Percentiles rank a stretch among this genome's conserved stretches.
phyloP scores from a whole-genome alignment of 1,140 invertebrate genomes.

The Batillaria attramentaria region DNA sequence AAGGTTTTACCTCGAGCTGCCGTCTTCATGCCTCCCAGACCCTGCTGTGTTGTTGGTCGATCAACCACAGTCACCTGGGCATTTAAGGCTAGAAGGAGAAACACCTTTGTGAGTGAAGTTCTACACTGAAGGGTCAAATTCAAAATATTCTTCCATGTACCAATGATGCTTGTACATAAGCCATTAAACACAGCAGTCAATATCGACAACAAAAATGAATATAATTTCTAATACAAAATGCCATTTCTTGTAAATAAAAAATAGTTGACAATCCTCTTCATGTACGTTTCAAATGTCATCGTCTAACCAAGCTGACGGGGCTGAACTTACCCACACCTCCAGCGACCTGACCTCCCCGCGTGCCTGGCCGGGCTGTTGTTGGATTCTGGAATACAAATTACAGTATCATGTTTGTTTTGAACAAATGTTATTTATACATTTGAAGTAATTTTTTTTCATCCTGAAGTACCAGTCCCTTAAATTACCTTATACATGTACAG shows the following conservation, averaged over 20 bases:
- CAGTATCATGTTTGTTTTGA: too few relatives aligned
- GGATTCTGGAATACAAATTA: too few relatives aligned
- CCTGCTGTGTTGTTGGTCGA: conserved; percentile 87
- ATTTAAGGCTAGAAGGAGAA: conserved; percentile 54
- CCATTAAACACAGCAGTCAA: not conserved
- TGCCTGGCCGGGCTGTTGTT: conserved; percentile 64
- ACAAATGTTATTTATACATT: too few relatives aligned
- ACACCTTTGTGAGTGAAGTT: not conserved
- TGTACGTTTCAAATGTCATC: too few relatives aligned
- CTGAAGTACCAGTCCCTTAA: too few relatives aligned
- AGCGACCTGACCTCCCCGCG: conserved; percentile 57
- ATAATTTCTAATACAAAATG: too few relatives aligned
- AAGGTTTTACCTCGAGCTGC: conserved; percentile 73
- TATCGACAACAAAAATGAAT: not conserved
- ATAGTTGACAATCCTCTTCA: too few relatives aligned
- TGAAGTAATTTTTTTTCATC: too few relatives aligned
- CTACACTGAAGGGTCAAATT: not conserved
- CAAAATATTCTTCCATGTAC: not conserved
- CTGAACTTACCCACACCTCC: conserved; percentile 59
- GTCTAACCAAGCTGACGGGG: too few relatives aligned
- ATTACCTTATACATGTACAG: too few relatives aligned
- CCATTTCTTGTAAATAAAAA: too few relatives aligned
- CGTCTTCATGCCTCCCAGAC: conserved; percentile 83
- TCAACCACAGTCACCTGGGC: conserved; percentile 76
- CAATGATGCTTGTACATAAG: not conserved